Evolutionary conservation across 2,797 vertebrate species (phyloP).

Genomic region (Parauchenoglanis ngamensis): DNA sequence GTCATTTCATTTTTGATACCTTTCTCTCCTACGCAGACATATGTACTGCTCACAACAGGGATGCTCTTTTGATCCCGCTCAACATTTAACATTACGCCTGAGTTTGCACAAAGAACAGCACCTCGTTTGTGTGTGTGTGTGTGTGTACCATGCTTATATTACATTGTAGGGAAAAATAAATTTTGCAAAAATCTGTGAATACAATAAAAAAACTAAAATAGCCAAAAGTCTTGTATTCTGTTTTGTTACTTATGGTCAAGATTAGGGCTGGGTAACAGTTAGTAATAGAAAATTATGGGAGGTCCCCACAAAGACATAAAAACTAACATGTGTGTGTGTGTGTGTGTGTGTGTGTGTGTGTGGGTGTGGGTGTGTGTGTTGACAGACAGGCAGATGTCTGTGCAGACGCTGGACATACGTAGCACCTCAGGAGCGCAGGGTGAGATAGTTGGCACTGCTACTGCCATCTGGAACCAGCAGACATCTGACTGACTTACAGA

Average conservation of each 20-base stretch:
- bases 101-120: constrained; percentile 22
- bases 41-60: constrained; percentile 22
- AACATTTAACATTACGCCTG: not conserved
- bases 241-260: no score
- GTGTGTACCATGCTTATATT: no score
- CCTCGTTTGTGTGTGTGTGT: not conserved
- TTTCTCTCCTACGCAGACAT: constrained; percentile 16
- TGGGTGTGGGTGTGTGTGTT: not conserved
- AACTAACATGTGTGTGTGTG: not conserved
- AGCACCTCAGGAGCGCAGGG: constrained; percentile 21
- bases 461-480: constrained; percentile 34
- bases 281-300: no score
- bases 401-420: constrained; percentile 37
- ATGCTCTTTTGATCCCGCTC: not conserved
- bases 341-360: constrained; percentile 19
- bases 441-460: constrained; percentile 31
- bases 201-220: no score
- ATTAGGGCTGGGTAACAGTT: no score
- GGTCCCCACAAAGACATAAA: no score
- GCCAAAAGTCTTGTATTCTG: no score
- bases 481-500: constrained; percentile 34
- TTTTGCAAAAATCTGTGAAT: no score
- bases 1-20: constrained; percentile 17
- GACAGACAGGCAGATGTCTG: constrained; percentile 36
- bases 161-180: no score